Base-by-base conservation (phyloP, 2,113 vertebrate species). In the Myotis lucifugus region DNA sequence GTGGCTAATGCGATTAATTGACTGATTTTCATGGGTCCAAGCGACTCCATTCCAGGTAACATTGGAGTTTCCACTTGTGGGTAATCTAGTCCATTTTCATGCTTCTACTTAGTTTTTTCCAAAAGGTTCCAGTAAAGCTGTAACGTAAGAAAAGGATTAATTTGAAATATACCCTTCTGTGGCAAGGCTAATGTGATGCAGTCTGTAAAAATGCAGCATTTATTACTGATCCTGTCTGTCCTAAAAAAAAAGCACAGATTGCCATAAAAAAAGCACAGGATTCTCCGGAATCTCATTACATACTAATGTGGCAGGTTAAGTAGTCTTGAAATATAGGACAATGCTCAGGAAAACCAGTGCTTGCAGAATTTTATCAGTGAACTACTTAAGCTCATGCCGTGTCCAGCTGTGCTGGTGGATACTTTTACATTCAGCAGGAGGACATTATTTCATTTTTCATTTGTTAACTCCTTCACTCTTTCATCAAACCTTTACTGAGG, bases 311-410 rank as follows among this genome's bases (percentile, higher is more conserved):
- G 46, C 76, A 79, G 42, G 76, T 74, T 87, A 81, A 85, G 15
- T 74, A 46, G 59, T 81, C 77, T 76, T 95, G 84, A 93, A 89
- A 74, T 94, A 9, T 4, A 81, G 82, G 88, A 76, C 27, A 54
- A 14, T 59, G 18, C 32, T 78, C 18, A 37, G 64, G 66, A 81
- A 92, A 81, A 59, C 74, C 59, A n/a, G 15, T 23, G 42, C 21
- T 25, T 70, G 72, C 74, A 34, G 90, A 92, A 54, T 93, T 56
- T 78, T 54, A 37, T 59, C 82, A 76, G 77, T 37, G 12, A 77
- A 34, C 50, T 64, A 4, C 42, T 59, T 72, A 34, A 85, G 67
- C 29, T 34, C 2, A 1, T 27, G 15, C 13, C 23, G 25, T 1
- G 15, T 70, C 72, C 21, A 14, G 50, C 70, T 78, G 3, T 42